Conservation (phyloP, 2,888 invertebrate genomes). For the Apotomis turbidana region DNA sequence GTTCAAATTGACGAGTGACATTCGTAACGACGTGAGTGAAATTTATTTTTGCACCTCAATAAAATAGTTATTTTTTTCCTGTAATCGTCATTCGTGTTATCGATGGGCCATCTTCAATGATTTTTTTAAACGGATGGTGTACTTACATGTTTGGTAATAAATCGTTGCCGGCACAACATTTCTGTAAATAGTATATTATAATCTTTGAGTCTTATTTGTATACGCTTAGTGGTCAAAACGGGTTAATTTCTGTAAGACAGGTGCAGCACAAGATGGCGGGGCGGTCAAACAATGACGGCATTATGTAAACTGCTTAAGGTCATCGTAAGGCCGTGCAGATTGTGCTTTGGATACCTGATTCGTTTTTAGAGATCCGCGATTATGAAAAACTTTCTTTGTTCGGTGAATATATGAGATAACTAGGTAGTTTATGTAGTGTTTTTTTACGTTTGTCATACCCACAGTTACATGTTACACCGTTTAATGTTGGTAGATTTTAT, state of each 20-base stretch:
- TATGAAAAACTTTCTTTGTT: constrained; percentile 15
- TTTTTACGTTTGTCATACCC: too few relatives aligned
- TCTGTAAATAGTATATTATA: neutral
- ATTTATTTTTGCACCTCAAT: constrained; percentile 26
- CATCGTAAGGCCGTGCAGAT: constrained; percentile 50
- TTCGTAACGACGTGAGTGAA: constrained; percentile 37
- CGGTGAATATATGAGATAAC: neutral
- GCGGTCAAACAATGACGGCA: constrained; percentile 43
- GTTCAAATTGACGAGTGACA: constrained; percentile 15
- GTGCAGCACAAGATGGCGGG: constrained; percentile 24
- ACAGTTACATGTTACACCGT: neutral
- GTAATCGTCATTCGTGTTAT: constrained; percentile 55
- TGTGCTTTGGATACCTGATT: constrained; percentile 48
- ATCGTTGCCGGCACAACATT: constrained; percentile 45
- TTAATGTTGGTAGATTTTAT: too few relatives aligned
- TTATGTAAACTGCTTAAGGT: constrained; percentile 55
- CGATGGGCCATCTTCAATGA: constrained; percentile 64
- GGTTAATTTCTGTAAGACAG: constrained; percentile 11
- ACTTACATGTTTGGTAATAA: constrained; percentile 52
- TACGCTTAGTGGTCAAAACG: neutral
- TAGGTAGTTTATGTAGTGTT: too few relatives aligned
- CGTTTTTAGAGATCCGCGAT: constrained; percentile 26
- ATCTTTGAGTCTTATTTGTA: constrained; percentile 2
- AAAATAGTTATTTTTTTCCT: constrained; percentile 12
- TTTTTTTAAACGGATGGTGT: constrained; percentile 57